Evolutionary conservation across 2,888 invertebrate genomes (phyloP).

Genomic region (Hoplodrina ambigua): DNA sequence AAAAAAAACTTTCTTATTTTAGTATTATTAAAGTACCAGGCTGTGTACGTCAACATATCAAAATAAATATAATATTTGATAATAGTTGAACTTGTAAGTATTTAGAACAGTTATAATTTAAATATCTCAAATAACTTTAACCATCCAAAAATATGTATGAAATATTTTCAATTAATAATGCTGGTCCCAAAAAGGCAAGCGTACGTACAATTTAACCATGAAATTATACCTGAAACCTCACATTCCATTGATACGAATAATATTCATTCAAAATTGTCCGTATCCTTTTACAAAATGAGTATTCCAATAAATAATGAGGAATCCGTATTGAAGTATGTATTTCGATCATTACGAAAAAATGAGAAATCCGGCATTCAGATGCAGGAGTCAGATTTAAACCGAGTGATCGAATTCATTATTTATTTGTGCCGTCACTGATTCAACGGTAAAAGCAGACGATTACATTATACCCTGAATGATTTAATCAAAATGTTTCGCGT

Average conservation of each 20-base stretch:
- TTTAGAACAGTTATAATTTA: neutral
- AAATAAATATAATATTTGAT: too few species aligned
- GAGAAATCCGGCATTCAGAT: conserved; percentile 26
- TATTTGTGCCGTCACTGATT: conserved; percentile 31
- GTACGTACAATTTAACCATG: neutral
- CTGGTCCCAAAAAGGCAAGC: neutral
- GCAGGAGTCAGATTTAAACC: conserved; percentile 31
- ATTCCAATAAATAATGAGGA: conserved; percentile 35
- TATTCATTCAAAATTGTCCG: conserved; percentile 6
- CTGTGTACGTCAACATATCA: too few species aligned
- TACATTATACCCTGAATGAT: conserved; percentile 12
- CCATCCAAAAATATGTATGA: neutral
- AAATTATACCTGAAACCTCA: neutral
- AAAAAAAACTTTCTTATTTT: too few species aligned
- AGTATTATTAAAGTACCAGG: too few species aligned
- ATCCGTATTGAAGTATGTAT: conserved; percentile 23
- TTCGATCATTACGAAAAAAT: conserved; percentile 38
- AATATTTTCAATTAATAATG: neutral
- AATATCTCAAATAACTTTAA: neutral
- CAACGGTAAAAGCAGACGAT: conserved; percentile 4
- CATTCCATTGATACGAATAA: neutral
- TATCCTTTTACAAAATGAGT: conserved; percentile 27
- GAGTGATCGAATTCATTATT: conserved; percentile 33
- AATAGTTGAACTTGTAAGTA: too few species aligned
- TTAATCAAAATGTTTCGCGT: conserved; percentile 14